Conservation (phyloP, 2,113 vertebrate species). For the Thunnus maccoyii region DNA sequence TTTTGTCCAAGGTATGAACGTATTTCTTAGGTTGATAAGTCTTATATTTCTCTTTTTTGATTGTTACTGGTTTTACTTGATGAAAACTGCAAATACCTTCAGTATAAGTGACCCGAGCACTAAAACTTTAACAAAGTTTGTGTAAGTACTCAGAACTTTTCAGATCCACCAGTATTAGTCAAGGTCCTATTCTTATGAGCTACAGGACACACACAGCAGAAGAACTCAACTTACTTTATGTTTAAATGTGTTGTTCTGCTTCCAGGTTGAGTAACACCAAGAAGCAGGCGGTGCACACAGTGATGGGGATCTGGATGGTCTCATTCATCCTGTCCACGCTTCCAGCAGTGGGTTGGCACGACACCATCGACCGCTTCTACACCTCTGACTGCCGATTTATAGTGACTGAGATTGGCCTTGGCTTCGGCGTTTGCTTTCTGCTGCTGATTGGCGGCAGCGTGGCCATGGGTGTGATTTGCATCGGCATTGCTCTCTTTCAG, state of each 20-base stretch:
- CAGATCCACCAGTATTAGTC: neutral
- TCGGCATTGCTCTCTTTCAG: constrained; percentile 93
- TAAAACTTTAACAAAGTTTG: neutral
- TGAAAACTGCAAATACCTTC: neutral
- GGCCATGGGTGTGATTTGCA: constrained; percentile 91
- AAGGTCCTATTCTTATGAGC: neutral
- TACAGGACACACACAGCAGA: neutral
- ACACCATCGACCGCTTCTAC: constrained; percentile 93
- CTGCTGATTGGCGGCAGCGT: constrained; percentile 92
- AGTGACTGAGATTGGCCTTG: constrained; percentile 94
- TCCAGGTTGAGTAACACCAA: constrained; percentile 93
- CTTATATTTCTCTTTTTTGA: too few species aligned
- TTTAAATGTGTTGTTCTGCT: constrained; percentile 55
- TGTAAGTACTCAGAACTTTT: neutral
- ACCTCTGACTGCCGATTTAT: constrained; percentile 93
- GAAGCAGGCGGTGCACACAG: constrained; percentile 94
- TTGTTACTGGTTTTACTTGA: too few species aligned
- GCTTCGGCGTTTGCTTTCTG: constrained; percentile 95
- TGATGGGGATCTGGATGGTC: constrained; percentile 98
- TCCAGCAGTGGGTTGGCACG: constrained; percentile 95
- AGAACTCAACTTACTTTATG: neutral
- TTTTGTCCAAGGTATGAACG: neutral
- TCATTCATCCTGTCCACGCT: constrained; percentile 94
- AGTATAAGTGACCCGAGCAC: neutral
- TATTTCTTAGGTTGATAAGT: too few species aligned